A percentile compares a stretch with the other conserved stretches of the same genome.
Conservation (phyloP, 1,140 invertebrate species). For the Drosophila aff. region DNA sequence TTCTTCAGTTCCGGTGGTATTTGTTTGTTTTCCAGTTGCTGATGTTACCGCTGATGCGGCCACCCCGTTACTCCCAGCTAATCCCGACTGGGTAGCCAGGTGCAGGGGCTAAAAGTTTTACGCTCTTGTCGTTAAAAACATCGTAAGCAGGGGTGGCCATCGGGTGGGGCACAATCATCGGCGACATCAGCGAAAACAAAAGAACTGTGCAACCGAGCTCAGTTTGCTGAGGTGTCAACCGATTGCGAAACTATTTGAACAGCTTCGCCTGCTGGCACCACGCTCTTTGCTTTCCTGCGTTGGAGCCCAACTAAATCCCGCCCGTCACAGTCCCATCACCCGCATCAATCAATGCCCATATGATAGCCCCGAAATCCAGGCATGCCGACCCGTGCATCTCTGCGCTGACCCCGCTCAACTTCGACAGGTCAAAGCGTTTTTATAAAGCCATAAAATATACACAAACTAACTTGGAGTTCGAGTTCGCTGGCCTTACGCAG, state of each 20-base stretch:
- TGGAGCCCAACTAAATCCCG: background rate
- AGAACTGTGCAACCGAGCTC: constrained; percentile 43
- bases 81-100: constrained; percentile 19
- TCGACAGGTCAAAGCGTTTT: constrained; percentile 67
- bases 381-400: constrained; percentile 53
- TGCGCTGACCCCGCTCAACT: constrained; percentile 57
- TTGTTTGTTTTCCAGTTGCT: constrained; percentile 68
- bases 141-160: constrained; percentile 17
- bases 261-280: constrained; percentile 7
- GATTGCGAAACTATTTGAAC: constrained; percentile 63
- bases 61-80: constrained; percentile 27
- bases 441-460: constrained; percentile 80
- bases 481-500: constrained; percentile 31
- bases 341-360: constrained; percentile 68
- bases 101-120: constrained; percentile 55
- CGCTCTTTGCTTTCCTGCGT: background rate
- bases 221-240: constrained; percentile 54
- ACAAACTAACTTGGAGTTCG: constrained; percentile 49
- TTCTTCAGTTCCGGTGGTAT: constrained; percentile 51
- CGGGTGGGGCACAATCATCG: constrained; percentile 7
- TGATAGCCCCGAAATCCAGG: constrained; percentile 65
- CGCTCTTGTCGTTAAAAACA: constrained; percentile 57
- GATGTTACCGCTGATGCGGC: constrained; percentile 46
- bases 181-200: constrained; percentile 40
- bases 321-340: constrained; percentile 16